Percentiles rank a stretch among this genome's conserved stretches.
Evolutionary conservation across 2,797 vertebrate genomes (phyloP).

Genomic region (Pampus argenteus): DNA sequence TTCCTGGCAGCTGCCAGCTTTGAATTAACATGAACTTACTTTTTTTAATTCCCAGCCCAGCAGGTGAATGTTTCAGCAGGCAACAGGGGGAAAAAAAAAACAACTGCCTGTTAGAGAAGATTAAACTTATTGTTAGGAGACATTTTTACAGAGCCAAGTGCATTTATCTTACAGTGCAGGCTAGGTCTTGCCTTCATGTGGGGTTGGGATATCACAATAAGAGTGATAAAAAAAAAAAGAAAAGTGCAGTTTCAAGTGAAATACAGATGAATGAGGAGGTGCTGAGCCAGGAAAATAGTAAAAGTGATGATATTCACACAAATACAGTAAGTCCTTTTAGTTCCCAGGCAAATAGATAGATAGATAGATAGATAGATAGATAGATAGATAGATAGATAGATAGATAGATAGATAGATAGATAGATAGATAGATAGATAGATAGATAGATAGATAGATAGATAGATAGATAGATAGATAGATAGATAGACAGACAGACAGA

Average conservation of each 20-base stretch:
- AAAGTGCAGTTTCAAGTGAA: neutral
- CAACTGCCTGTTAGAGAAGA: neutral
- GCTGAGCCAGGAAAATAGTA: neutral
- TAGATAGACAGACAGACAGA: no score
- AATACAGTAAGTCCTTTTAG: neutral
- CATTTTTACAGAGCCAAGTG: neutral
- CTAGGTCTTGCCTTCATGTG: neutral
- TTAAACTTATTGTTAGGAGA: neutral
- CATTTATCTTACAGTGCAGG: neutral
- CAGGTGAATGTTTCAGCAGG: conserved; percentile 29
- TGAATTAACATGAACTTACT: conserved; percentile 21
- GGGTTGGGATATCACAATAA: neutral
- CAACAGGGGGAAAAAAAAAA: conserved; percentile 10
- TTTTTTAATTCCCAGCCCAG: conserved; percentile 38
- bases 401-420: no score
- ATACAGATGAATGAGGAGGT: neutral
- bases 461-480: no score
- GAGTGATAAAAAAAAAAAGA: no score
- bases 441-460: no score
- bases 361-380: no score
- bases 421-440: no score
- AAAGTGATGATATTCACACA: neutral
- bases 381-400: no score
- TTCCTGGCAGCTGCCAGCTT: conserved; percentile 5
- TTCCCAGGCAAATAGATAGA: neutral